Base-by-base conservation (phyloP, 2,888 invertebrate genomes). In the Leptura quadrifasciata region DNA sequence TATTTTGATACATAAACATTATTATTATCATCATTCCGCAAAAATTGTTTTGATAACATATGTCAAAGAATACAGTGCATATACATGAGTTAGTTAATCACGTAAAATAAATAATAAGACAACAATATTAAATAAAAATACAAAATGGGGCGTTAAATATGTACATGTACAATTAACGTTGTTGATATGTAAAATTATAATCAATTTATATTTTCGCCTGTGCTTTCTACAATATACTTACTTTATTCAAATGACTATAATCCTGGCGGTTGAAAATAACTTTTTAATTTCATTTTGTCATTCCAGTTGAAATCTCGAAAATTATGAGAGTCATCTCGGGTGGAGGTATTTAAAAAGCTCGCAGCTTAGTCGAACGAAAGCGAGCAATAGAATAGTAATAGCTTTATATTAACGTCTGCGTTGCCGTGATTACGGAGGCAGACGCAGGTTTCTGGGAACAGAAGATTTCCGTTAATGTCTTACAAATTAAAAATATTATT, bases 321-420 rank as follows among this genome's bases (percentile, higher is more conserved):
- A 87, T 88, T 87, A 88, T 87, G 75, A 74, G 72, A 64, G 77
- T 76, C 80, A 82, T 85, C 85, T 83, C 80, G 81, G 82, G 82
- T 79, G 83, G 80, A 80, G 84, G 85, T 86, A 86, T 87, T 87
- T 86, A 86, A 87, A 86, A 86, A 86, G 85, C 83, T 85, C 83
- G 83, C 83, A 84, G 86, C 86, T 87, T 86, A 87, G 84, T 83
- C 81, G 83, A 82, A 84, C 83, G 83, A 84, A 84, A 85, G 85
- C 85, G 84, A 84, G 88, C 86, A 86, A 88, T 88, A 86, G 88
- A 88, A 88, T 87, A 86, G 87, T 88, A 88, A 88, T 88, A 87
- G 87, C 87, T 86, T 87, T 84, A 86, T 88, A 88, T 87, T 87
- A 87, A 87, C 84, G 87, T 87, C 88, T 88, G 88, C 86, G 85